Evolutionary conservation across 2,888 invertebrate genomes (phyloP).

Genomic region (Macrosiphum euphorbiae): DNA sequence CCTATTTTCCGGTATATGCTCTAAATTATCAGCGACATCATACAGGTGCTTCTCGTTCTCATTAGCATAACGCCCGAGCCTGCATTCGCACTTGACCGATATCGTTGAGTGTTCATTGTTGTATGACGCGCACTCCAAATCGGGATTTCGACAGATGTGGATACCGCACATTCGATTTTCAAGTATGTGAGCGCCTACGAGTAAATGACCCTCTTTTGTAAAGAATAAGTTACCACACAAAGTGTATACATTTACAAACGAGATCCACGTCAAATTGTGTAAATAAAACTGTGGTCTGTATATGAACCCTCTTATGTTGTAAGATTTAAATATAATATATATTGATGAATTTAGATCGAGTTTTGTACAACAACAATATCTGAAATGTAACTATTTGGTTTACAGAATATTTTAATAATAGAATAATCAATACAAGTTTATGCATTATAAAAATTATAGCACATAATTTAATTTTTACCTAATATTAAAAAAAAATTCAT

Average conservation of each 20-base stretch:
- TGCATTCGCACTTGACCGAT: slow-evolving; percentile 59
- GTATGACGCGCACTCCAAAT: slow-evolving; percentile 45
- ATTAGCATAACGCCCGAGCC: slow-evolving; percentile 39
- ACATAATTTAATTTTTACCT: not conserved
- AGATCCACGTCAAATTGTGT: slow-evolving; percentile 15
- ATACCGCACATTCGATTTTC: slow-evolving; percentile 35
- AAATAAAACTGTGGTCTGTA: slow-evolving; percentile 7
- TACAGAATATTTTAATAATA: not conserved
- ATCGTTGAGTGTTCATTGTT: slow-evolving; percentile 57
- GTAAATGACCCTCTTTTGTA: slow-evolving; percentile 46
- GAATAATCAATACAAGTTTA: not conserved
- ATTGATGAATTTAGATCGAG: not conserved
- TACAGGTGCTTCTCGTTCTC: slow-evolving; percentile 53
- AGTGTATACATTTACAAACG: not conserved
- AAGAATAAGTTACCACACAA: slow-evolving; percentile 12
- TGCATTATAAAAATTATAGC: not conserved
- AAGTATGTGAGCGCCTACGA: slow-evolving; percentile 15
- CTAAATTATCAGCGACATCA: slow-evolving; percentile 29
- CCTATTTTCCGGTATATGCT: not conserved
- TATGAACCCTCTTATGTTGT: not conserved
- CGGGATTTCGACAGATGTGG: slow-evolving; percentile 54
- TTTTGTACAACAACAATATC: not conserved
- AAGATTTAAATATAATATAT: not conserved
- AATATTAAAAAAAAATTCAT: not conserved
- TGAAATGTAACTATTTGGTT: not conserved